Conservation (phyloP, 2,797 vertebrate species). For the Todus mexicanus region DNA sequence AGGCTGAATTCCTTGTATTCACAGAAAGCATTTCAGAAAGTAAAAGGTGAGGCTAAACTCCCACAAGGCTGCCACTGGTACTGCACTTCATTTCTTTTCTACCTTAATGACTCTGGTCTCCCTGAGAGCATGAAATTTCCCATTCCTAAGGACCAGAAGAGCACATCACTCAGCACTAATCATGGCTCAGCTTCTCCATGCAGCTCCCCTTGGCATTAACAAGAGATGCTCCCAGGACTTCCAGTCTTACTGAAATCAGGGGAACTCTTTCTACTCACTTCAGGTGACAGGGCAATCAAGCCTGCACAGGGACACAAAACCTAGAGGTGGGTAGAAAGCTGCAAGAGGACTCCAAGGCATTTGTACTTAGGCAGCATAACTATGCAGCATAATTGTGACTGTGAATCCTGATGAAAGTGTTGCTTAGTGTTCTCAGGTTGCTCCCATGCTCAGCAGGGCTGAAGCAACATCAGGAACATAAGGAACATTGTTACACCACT, state of each 20-base stretch:
- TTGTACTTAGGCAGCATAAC: neutral
- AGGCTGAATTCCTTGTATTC: neutral
- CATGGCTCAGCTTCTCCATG: neutral
- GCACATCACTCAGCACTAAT: neutral
- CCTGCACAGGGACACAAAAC: neutral
- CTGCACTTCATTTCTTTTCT: neutral
- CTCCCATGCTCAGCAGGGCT: neutral
- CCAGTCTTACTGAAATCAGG: neutral
- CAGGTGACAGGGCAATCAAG: neutral
- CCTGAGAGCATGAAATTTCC: neutral
- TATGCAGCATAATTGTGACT: neutral
- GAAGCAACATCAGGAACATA: neutral
- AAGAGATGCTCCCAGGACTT: neutral
- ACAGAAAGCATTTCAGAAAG: neutral
- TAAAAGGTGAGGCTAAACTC: neutral
- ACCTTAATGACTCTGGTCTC: neutral
- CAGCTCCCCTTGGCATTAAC: neutral
- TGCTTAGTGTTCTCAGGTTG: neutral
- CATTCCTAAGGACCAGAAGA: neutral
- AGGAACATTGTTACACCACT: neutral
- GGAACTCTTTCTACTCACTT: neutral
- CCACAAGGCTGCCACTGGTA: neutral
- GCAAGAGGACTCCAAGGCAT: neutral
- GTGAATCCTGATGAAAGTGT: neutral
- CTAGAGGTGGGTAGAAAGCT: neutral